These are phyloP conservation scores for Chymomyza fuscimana DNA, from an alignment of 2,888 invertebrate genomes.

Conservation along the genomic window DNA sequence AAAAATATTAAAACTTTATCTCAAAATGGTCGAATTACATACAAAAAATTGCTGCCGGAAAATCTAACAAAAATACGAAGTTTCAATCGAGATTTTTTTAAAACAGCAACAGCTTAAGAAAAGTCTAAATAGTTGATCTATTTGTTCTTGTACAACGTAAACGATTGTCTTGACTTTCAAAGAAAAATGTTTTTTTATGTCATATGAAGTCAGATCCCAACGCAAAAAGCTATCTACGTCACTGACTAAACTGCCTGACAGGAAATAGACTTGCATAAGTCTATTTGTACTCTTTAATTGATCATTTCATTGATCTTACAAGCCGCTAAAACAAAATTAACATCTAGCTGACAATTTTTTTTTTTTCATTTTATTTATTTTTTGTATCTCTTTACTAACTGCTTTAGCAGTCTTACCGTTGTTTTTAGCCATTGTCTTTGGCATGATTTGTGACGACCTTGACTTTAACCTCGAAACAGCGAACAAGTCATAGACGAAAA, in stretches of 20 bases:
- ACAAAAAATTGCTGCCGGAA: too few relatives aligned
- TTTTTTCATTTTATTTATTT: neutral
- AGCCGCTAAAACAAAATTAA: neutral
- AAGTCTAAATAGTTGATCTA: too few relatives aligned
- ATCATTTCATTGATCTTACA: neutral
- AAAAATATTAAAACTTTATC: too few relatives aligned
- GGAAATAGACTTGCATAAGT: neutral
- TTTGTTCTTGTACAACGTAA: too few relatives aligned
- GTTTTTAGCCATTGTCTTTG: neutral
- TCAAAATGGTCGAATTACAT: too few relatives aligned
- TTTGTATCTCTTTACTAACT: neutral
- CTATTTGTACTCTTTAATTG: neutral
- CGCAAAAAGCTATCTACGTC: neutral
- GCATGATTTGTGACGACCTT: constrained; percentile 46
- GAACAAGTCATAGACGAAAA: constrained; percentile 21
- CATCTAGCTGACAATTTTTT: neutral
- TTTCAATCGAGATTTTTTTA: too few relatives aligned
- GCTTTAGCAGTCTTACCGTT: constrained; percentile 4
- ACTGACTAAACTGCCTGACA: neutral
- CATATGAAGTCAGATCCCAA: too few relatives aligned
- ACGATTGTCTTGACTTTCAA: too few relatives aligned
- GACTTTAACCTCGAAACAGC: constrained; percentile 66
- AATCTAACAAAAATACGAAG: too few relatives aligned
- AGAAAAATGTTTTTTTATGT: too few relatives aligned
- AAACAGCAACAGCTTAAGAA: too few relatives aligned